Evolutionary conservation across 2,888 invertebrate genomes (phyloP).

Genomic region (Lordiphosa fenestrarum): DNA sequence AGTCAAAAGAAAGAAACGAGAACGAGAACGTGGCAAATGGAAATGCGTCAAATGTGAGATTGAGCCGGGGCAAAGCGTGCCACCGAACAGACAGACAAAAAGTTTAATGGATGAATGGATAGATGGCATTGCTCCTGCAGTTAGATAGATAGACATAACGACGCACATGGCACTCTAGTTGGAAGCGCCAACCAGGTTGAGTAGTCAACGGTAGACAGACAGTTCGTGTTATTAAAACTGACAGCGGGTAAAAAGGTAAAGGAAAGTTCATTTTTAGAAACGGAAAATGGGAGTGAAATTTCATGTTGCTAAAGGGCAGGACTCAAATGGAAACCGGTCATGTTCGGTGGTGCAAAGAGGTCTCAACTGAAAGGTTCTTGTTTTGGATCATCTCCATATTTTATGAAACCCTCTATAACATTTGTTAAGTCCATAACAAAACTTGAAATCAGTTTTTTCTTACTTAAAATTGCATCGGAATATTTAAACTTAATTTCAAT

Average conservation of each 20-base stretch:
- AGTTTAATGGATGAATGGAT: slow-evolving; percentile 15
- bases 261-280: slow-evolving; percentile 27
- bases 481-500: too few species aligned
- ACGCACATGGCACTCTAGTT: slow-evolving; percentile 16
- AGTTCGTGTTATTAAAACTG: slow-evolving; percentile 47
- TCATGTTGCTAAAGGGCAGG: too few species aligned
- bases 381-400: too few species aligned
- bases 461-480: too few species aligned
- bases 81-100: slow-evolving; percentile 18
- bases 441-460: too few species aligned
- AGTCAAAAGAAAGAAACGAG: slow-evolving; percentile 1
- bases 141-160: slow-evolving; percentile 23
- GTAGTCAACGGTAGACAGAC: slow-evolving; percentile 16
- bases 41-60: slow-evolving; percentile 55
- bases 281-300: slow-evolving; percentile 2
- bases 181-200: slow-evolving; percentile 10
- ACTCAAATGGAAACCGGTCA: too few species aligned
- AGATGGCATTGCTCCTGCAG: not conserved
- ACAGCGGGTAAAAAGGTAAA: slow-evolving; percentile 36
- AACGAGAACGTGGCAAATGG: slow-evolving; percentile 27
- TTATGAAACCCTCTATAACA: too few species aligned
- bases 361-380: too few species aligned
- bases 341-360: too few species aligned
- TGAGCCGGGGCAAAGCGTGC: slow-evolving; percentile 35
- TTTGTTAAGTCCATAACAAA: too few species aligned